These are phyloP conservation scores for Patella pellucida DNA, from an alignment of 2,888 invertebrate species.

Conservation along the genomic window DNA sequence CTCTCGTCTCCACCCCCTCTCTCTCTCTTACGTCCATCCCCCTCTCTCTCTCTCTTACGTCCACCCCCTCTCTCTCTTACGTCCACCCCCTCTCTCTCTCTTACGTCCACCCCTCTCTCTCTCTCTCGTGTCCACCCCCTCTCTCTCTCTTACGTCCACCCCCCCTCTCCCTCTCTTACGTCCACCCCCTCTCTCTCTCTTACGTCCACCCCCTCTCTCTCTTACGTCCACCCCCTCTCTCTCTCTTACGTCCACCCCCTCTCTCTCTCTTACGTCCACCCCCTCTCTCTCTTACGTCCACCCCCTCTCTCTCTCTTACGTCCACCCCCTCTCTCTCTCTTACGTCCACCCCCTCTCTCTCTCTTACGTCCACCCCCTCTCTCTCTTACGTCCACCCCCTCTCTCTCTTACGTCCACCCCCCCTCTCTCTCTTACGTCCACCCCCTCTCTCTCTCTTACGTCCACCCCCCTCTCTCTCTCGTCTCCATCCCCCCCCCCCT, in stretches of 20 bases:
- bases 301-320: not conserved
- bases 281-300: not conserved
- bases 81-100: not conserved
- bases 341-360: not conserved
- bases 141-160: too few relatives aligned
- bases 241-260: not conserved
- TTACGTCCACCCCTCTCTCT: slow-evolving; percentile 1
- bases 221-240: too few relatives aligned
- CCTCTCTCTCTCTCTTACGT: not conserved
- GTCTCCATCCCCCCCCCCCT: too few relatives aligned
- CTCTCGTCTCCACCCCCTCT: not conserved
- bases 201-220: not conserved
- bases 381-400: not conserved
- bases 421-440: not conserved
- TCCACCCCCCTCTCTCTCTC: not conserved
- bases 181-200: not conserved
- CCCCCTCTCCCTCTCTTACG: not conserved
- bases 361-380: too few relatives aligned
- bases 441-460: not conserved
- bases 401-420: too few relatives aligned
- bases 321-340: not conserved
- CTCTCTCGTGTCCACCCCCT: slow-evolving; percentile 2
- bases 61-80: not conserved
- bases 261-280: too few relatives aligned
- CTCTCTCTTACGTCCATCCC: too few relatives aligned